Percentiles rank a stretch among this genome's conserved stretches.
phyloP scores from a whole-genome alignment of 2,797 vertebrate genomes.

The Labeo calbasu region DNA sequence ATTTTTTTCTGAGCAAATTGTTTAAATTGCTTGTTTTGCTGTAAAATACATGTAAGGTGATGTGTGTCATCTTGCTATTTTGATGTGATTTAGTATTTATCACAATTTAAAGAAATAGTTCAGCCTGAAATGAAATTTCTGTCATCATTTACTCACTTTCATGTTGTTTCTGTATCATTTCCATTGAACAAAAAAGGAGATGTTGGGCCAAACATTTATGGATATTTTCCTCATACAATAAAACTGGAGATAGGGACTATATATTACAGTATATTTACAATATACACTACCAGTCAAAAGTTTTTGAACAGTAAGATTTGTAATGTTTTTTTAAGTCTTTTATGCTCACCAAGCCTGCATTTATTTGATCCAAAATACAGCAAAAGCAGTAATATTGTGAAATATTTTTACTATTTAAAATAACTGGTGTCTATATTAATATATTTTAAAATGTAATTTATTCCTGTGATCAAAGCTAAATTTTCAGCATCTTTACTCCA shows the following conservation, averaged over 20 bases:
- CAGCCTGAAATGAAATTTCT: neutral
- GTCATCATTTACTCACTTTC: neutral
- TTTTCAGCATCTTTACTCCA: too few relatives aligned
- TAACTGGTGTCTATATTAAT: too few relatives aligned
- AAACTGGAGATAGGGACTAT: neutral
- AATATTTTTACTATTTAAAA: too few relatives aligned
- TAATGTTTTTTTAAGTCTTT: too few relatives aligned
- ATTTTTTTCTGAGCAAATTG: neutral
- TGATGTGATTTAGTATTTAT: slow-evolving; percentile 5
- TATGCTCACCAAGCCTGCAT: too few relatives aligned
- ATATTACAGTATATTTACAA: too few relatives aligned
- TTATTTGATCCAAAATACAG: too few relatives aligned
- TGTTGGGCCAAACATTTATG: neutral
- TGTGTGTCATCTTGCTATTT: slow-evolving; percentile 7
- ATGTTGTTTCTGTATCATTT: neutral
- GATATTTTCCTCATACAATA: neutral
- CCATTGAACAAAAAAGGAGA: neutral
- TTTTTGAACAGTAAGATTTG: too few relatives aligned
- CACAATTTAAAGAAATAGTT: neutral
- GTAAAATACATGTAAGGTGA: neutral
- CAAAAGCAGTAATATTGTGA: too few relatives aligned
- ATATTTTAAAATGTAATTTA: too few relatives aligned
- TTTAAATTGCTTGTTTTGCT: slow-evolving; percentile 28
- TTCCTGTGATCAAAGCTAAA: too few relatives aligned
- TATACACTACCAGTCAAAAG: too few relatives aligned